Evolutionary conservation across 2,113 vertebrate species (phyloP).

Genomic region (Felis catus): F.catus_Fca126_mat1.0 CM031417.1:75677501-75678000

Average conservation of each 20-base stretch:
- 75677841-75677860: background rate
- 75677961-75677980: background rate
- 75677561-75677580: constrained; percentile 23
- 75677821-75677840: background rate
- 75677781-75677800: background rate
- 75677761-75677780: background rate
- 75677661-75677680: background rate
- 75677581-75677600: background rate
- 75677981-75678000: constrained; percentile 47
- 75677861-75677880: background rate
- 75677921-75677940: background rate
- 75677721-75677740: background rate
- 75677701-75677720: background rate
- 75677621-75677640: background rate
- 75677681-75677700: constrained; percentile 10
- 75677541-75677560: constrained; percentile 15
- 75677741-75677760: background rate
- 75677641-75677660: background rate
- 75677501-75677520: constrained; percentile 56
- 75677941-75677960: background rate
- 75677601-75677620: constrained; percentile 14
- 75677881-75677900: background rate
- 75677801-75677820: background rate
- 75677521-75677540: constrained; percentile 33
- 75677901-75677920: background rate